Evolutionary conservation across 2,888 invertebrate species (phyloP).

Genomic region (Rosalia funebris): DNA sequence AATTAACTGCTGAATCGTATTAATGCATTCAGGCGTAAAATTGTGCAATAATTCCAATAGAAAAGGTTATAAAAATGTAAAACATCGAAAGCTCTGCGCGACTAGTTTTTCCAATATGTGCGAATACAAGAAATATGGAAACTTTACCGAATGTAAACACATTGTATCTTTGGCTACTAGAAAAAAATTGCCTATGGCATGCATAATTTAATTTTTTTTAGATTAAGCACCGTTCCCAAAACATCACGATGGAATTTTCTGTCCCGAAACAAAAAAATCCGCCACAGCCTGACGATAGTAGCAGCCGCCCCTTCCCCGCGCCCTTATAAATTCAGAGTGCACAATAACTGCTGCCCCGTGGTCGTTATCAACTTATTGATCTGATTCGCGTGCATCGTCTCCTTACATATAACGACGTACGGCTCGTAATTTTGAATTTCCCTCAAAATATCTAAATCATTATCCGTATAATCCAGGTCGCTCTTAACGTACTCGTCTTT

Average conservation of each 20-base stretch:
- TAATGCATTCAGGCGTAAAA: no score
- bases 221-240: background rate
- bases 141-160: background rate
- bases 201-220: background rate
- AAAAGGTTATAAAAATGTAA: slow-evolving; percentile 1
- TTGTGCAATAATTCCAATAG: no score
- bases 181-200: no score
- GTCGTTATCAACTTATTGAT: slow-evolving; percentile 70
- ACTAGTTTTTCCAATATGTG: background rate
- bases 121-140: background rate
- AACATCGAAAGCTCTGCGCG: background rate
- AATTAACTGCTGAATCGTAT: background rate
- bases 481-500: slow-evolving; percentile 26
- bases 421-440: slow-evolving; percentile 63
- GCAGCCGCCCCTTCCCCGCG: no score
- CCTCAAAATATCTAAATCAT: slow-evolving; percentile 55
- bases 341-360: slow-evolving; percentile 69
- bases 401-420: slow-evolving; percentile 66
- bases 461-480: slow-evolving; percentile 43
- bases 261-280: background rate
- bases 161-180: no score
- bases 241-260: background rate
- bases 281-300: slow-evolving; percentile 7
- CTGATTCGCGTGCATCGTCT: slow-evolving; percentile 71
- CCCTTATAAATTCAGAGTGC: slow-evolving; percentile 60